Percentiles rank a stretch among this genome's conserved stretches.
These are phyloP conservation scores for Lagothrix lagotricha DNA, from an alignment of 2,797 vertebrate species.

Conservation along the genomic window DNA sequence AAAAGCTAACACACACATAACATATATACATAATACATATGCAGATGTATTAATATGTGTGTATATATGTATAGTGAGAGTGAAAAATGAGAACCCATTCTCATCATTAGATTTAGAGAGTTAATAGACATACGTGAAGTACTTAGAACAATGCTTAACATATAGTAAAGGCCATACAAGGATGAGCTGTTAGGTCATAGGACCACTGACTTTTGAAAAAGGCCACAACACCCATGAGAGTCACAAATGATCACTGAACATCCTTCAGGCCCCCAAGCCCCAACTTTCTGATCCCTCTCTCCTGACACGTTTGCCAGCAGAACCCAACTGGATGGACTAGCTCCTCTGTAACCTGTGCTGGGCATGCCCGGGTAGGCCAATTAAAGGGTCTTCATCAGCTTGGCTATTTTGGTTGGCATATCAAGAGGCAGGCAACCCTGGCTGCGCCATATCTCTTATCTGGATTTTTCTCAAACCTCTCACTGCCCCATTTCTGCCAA, in stretches of 20 bases:
- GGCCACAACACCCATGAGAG: neutral
- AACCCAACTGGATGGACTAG: neutral
- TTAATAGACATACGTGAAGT: neutral
- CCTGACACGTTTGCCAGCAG: neutral
- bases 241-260: neutral
- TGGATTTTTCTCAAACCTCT: neutral
- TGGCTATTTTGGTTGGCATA: neutral
- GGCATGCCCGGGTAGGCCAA: accelerated
- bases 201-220: neutral
- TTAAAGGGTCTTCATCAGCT: neutral
- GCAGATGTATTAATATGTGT: neutral
- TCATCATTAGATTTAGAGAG: neutral
- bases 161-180: neutral
- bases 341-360: neutral
- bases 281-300: neutral
- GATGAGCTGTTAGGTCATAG: neutral
- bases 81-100: neutral
- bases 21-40: neutral
- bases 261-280: neutral
- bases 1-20: neutral
- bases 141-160: neutral
- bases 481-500: neutral
- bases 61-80: neutral
- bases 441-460: neutral
- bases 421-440: neutral